Base-by-base conservation (phyloP, 2,888 invertebrate species). In the Cosmopolites sordidus region DNA sequence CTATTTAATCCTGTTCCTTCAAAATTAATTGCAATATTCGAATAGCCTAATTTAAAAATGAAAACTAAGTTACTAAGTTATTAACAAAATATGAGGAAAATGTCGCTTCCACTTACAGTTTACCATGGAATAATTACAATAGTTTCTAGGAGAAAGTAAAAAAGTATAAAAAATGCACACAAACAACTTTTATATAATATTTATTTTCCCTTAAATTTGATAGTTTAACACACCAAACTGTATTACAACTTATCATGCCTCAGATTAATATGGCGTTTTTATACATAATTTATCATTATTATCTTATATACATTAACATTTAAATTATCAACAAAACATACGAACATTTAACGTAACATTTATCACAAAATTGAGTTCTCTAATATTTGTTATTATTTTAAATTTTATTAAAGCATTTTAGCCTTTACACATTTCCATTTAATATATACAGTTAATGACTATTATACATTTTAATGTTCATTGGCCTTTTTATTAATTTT, bases 171-270 rank as follows among this genome's bases (percentile, higher is more conserved):
- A n/a, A n/a, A n/a, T n/a, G n/a, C n/a, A n/a, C n/a, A n/a, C 1
- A 71, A 74, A 56, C 3, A 37, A 37, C 2, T 17, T 43, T 42
- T 48, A 48, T 43, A 43, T 18, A 43, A 48, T 48, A 48, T 14
- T 42, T 40, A 15, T 48, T 40, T 33, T 12, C 8, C 11, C 11
- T 12, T 12, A 33, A 33, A 12, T 33, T 12, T 33, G 12, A 33
- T 41, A 48, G 42, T 43, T n/a, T 17, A 42, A 48, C 48, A 48
- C 43, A 42, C 33, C 30, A 33, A 41, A 6, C 40, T 48, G 27
- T 43, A 22, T 48, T 48, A 48, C 42, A 48, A 17, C 42, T 37
- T 17, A 37, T 22, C 43, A 48, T 42, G 22, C 42, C 40, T 30
- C 33, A 9, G 16, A 42, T 33, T 15, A n/a, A 16, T 53, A 44